Conservation (phyloP, 2,888 invertebrate species). For the Anagyrus pseudococci region DNA sequence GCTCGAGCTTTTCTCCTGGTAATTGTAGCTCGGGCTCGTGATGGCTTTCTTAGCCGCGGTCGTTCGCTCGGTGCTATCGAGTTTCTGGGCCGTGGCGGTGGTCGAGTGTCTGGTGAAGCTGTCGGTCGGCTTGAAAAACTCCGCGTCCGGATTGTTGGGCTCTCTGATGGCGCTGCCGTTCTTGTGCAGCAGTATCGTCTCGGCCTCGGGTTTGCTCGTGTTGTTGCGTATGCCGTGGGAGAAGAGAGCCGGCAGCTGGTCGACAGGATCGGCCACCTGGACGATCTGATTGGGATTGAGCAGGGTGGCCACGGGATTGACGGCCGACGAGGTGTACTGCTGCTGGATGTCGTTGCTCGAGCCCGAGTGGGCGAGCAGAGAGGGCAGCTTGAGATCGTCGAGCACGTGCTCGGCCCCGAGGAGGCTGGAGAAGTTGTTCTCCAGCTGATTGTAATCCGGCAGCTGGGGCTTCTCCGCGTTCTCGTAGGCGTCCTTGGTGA, state of each 20-base stretch:
- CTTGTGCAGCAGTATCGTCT: slow-evolving; percentile 61
- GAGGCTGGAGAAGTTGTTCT: slow-evolving; percentile 48
- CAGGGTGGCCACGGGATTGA: slow-evolving; percentile 53
- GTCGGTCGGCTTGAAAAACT: slow-evolving; percentile 49
- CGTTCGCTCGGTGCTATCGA: slow-evolving; percentile 31
- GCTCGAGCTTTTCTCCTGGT: not conserved
- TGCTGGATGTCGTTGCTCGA: slow-evolving; percentile 50
- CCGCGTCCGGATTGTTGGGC: slow-evolving; percentile 59
- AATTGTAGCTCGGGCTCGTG: slow-evolving; percentile 24
- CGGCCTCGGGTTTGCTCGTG: slow-evolving; percentile 48
- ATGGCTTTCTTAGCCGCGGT: slow-evolving; percentile 24
- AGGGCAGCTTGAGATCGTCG: slow-evolving; percentile 52
- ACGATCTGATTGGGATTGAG: slow-evolving; percentile 56
- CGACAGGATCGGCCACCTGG: slow-evolving; percentile 59
- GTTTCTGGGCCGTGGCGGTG: not conserved
- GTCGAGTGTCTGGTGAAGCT: not conserved
- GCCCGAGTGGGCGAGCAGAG: slow-evolving; percentile 50
- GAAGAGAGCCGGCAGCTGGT: slow-evolving; percentile 57
- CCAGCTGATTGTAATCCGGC: slow-evolving; percentile 43
- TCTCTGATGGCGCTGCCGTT: slow-evolving; percentile 60
- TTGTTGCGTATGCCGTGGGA: slow-evolving; percentile 53
- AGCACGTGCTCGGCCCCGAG: slow-evolving; percentile 53
- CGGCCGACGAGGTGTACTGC: slow-evolving; percentile 41
- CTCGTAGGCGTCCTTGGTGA: slow-evolving; percentile 62
- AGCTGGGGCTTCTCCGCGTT: slow-evolving; percentile 53